Evolutionary conservation across 2,888 invertebrate genomes (phyloP).

Genomic region (Aleiodes leptofemur): DNA sequence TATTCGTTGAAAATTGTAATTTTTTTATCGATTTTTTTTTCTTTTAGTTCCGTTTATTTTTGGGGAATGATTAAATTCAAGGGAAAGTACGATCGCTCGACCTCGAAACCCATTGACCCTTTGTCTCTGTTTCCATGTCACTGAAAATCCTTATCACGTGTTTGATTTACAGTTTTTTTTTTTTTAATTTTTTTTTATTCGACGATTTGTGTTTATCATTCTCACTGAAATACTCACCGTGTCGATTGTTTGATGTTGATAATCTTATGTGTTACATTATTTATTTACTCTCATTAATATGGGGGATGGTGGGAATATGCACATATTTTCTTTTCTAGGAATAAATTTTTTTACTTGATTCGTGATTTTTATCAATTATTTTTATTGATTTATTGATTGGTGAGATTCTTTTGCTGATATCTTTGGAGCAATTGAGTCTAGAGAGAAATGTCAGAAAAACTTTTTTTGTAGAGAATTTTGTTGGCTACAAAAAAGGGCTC

Average conservation of each 20-base stretch:
- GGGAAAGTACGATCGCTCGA: conserved; percentile 20
- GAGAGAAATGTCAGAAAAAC: too few relatives aligned
- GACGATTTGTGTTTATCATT: background rate
- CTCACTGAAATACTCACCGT: conserved; percentile 11
- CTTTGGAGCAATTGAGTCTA: background rate
- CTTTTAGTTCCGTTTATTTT: background rate
- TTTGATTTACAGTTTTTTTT: conserved; percentile 17
- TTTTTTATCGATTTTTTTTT: background rate
- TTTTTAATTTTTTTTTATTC: conserved; percentile 18
- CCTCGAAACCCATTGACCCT: background rate
- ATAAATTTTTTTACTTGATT: background rate
- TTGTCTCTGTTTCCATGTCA: conserved; percentile 26
- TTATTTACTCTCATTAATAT: background rate
- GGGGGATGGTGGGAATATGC: too few relatives aligned
- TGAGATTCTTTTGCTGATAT: background rate
- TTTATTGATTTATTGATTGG: background rate
- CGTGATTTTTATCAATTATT: background rate
- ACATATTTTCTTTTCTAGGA: background rate
- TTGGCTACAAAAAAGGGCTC: too few relatives aligned
- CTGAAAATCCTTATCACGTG: conserved; percentile 21
- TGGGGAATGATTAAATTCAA: background rate
- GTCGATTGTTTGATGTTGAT: conserved; percentile 25
- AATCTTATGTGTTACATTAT: conserved; percentile 1
- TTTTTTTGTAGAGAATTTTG: too few relatives aligned
- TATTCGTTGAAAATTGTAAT: background rate